Percentiles rank a stretch among this genome's conserved stretches.
Evolutionary conservation across 2,113 vertebrate genomes (phyloP).

Genomic region (Clinocottus analis): DNA sequence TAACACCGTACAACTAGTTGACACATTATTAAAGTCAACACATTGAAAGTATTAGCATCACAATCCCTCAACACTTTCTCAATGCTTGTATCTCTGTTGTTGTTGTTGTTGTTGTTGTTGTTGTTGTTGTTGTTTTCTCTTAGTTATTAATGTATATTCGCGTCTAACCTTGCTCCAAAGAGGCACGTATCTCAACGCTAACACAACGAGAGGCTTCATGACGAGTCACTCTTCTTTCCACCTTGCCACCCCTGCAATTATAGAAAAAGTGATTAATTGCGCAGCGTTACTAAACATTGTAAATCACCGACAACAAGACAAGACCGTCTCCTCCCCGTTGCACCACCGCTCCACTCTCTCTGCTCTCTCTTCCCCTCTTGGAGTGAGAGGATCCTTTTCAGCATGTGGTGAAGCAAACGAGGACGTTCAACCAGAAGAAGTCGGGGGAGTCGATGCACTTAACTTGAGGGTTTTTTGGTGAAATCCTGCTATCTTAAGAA

Average conservation of each 20-base stretch:
- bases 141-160: neutral
- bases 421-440: slow-evolving; percentile 13
- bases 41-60: no score
- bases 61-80: no score
- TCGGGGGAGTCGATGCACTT: neutral
- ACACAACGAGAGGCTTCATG: slow-evolving; percentile 6
- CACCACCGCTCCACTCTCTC: slow-evolving; percentile 2
- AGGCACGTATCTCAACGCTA: neutral
- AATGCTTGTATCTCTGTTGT: no score
- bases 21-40: no score
- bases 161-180: neutral
- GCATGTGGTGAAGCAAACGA: slow-evolving; percentile 17
- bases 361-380: neutral
- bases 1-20: no score
- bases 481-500: slow-evolving; percentile 21
- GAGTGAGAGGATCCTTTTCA: slow-evolving; percentile 41
- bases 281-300: neutral
- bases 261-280: slow-evolving; percentile 39
- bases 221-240: slow-evolving; percentile 1
- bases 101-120: neutral
- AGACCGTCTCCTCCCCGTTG: neutral
- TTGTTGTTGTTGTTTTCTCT: neutral
- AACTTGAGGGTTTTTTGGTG: slow-evolving; percentile 12
- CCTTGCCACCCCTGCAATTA: slow-evolving; percentile 16
- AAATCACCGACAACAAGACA: slow-evolving; percentile 18